phyloP scores from a whole-genome alignment of 2,888 invertebrate species.

The Hymenopus coronatus region DNA sequence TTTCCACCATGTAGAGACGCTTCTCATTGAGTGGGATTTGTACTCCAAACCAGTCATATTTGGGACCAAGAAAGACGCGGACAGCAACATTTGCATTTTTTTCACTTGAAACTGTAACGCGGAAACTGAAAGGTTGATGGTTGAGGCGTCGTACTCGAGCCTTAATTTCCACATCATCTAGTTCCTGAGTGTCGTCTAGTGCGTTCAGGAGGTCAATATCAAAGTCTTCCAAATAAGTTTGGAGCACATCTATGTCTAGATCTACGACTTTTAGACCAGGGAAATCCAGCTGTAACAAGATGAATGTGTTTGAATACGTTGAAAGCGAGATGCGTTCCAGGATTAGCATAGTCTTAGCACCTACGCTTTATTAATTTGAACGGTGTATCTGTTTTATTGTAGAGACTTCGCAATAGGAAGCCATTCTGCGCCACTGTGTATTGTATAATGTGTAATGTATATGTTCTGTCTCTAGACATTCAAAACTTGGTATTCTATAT shows the following conservation, averaged over 20 bases:
- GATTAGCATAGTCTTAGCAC: no score
- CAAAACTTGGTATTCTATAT: no score
- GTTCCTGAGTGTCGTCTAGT: conserved; percentile 34
- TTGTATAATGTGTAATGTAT: no score
- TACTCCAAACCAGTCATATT: conserved; percentile 37
- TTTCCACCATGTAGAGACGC: conserved; percentile 35
- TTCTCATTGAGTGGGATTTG: conserved; percentile 34
- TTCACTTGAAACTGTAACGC: conserved; percentile 35
- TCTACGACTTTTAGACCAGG: conserved; percentile 34
- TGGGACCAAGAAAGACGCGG: conserved; percentile 39
- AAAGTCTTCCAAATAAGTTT: conserved; percentile 38
- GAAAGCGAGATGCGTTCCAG: not conserved
- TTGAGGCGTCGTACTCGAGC: conserved; percentile 38
- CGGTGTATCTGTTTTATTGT: not conserved
- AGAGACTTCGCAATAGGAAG: not conserved
- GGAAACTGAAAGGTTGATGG: conserved; percentile 38
- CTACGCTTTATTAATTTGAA: not conserved
- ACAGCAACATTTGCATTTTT: conserved; percentile 35
- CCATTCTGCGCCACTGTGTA: no score
- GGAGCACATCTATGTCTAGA: conserved; percentile 35
- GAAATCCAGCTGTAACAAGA: conserved; percentile 22
- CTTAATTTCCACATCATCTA: conserved; percentile 44
- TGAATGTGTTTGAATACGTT: not conserved
- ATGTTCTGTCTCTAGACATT: no score
- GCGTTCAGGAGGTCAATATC: conserved; percentile 37